Evolutionary conservation across 2,888 invertebrate species (phyloP), one percentile per base, ranked within the genome.

Genomic region (Tyria jacobaeae): DNA sequence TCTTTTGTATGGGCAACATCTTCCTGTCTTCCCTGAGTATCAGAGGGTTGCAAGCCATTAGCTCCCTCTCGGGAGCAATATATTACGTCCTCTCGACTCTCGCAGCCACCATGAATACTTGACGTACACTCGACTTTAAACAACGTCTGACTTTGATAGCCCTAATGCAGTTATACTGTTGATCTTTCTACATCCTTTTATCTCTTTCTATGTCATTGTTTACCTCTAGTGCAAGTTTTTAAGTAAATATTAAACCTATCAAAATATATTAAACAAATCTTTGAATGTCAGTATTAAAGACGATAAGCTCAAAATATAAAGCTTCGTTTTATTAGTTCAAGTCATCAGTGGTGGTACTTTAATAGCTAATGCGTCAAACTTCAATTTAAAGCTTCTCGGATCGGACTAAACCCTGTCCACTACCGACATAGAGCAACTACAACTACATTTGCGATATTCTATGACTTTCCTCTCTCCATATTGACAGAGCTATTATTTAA

Each of bases 1-100:
- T 56, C 57, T 54, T 69, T 64, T 67, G 27, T 0, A 6, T 0
- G 65, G 64, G 25, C 27, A 64, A 65, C 67, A 66, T 70, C 63
- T 68, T 73, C 67, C 73, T 73, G 63, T 60, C 66, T 72, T 68
- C 72, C 70, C 76, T 72, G 55, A 71, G 61, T 77, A 78, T 81
- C 74, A 70, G 81, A 81, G 85, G 87, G 87, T 85, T 81, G 83
- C 73, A 49, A 75, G 73, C 87, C 86, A 88, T 89, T 89, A 89
- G 80, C 72, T 74, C 88, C 89, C 88, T 81, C 88, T 81, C 75
- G 61, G 74, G 80, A 71, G 83, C 82, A 71, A 89, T 90, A 89
- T 86, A 88, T 90, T 85, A 89, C 79, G 81, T 78, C 79, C 84
- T 85, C 84, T 69, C 64, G 35, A 63, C 64, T 68, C 73, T 71